Evolutionary conservation across 2,113 vertebrate genomes (phyloP), one percentile per base, ranked within the genome.

Genomic region (Meleagris gallopavo): DNA sequence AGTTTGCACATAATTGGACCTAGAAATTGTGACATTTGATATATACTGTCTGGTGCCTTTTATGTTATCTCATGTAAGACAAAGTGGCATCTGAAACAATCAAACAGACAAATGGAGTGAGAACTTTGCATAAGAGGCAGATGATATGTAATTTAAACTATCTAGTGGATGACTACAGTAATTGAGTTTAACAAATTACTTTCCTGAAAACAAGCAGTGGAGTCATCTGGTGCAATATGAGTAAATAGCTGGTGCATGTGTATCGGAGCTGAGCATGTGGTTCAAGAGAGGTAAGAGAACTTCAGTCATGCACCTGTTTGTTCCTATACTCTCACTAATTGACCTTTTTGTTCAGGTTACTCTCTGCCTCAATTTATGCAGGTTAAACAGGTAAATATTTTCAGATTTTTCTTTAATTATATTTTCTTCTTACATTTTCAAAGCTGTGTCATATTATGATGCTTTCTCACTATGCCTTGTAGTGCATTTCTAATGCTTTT

Each of bases 91-190:
- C 50, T 84, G 72, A 95, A 95, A 89, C 69, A 73, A 73, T 83
- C 62, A 74, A 46, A 93, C 64, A 87, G 79, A 83, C 10, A 94
- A 92, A 94, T 83, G 60, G 95, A 93, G 41, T 61, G 65, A 80
- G 57, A 93, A 83, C 58, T 89, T 93, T 82, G 54, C 83, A 70
- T 88, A 78, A 72, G 30, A 94, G 36, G 55, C 29, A 91, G 83
- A 90, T 83, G 36, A 94, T 90, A 61, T 0, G 4, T 30, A 86
- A 93, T 96, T 95, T 88, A 82, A 91, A 82, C 45, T 89, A 90
- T 48, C 46, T 93, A 84, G 61, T 88, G 61, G 7, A n/a, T 96
- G 76, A 84, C 54, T 82, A 8, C 22, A 84, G 43, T 84, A 95
- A 90, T 36, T 91, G 70, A 86, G 48, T 57, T 86, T 62, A 93